A percentile compares a stretch with the other conserved stretches of the same genome.
phyloP scores from a whole-genome alignment of 2,797 vertebrate species.

The Poeciliopsis turneri region DNA sequence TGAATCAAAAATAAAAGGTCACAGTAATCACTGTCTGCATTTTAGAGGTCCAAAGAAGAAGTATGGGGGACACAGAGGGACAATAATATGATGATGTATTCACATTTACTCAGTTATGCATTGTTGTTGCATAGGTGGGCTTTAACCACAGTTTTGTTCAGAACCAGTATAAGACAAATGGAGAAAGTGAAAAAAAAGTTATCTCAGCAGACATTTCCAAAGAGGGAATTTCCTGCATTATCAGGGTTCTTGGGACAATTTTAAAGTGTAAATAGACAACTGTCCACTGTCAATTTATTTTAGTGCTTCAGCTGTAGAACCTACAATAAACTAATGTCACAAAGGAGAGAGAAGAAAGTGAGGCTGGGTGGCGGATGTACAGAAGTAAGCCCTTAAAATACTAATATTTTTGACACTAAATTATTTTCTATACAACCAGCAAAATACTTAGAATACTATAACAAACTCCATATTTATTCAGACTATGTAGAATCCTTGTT shows the following conservation, averaged over 20 bases:
- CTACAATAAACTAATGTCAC: not conserved
- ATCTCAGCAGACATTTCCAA: not conserved
- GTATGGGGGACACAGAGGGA: constrained; percentile 14
- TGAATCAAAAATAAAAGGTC: constrained; percentile 37
- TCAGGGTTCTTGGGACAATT: not conserved
- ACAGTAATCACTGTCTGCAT: constrained; percentile 41
- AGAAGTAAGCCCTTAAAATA: too few relatives aligned
- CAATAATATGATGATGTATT: constrained; percentile 20
- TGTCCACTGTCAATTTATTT: not conserved
- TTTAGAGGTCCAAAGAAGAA: constrained; percentile 14
- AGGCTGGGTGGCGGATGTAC: not conserved
- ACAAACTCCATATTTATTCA: too few relatives aligned
- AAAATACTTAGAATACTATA: not conserved
- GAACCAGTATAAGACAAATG: not conserved
- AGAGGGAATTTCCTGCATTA: not conserved
- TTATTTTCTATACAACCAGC: not conserved
- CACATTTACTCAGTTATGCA: constrained; percentile 28
- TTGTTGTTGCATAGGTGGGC: constrained; percentile 14
- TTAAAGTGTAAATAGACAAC: too few relatives aligned
- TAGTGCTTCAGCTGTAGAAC: not conserved
- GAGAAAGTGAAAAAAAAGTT: not conserved
- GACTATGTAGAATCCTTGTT: not conserved
- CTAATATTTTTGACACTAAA: not conserved
- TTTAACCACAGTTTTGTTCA: not conserved
- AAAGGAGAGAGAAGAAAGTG: not conserved